A percentile compares a stretch with the other conserved stretches of the same genome.
Conservation (phyloP, 2,113 vertebrate genomes). For the Columba livia region DNA sequence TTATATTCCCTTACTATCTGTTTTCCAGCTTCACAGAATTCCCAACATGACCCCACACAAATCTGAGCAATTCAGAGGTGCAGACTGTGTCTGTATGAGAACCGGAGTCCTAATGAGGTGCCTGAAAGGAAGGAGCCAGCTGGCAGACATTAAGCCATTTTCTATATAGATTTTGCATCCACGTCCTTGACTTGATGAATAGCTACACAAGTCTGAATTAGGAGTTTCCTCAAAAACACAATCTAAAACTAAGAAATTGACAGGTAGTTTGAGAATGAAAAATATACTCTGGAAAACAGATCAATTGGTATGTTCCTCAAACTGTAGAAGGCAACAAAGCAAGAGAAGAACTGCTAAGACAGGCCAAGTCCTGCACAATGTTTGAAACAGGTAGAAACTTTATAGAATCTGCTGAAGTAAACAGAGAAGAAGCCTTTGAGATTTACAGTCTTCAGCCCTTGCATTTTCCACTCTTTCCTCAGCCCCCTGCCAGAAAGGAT, state of each 20-base stretch:
- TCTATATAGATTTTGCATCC: background rate
- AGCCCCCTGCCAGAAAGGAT: background rate
- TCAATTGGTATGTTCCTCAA: background rate
- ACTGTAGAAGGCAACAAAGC: background rate
- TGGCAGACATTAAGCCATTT: background rate
- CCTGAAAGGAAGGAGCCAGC: background rate
- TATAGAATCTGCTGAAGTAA: background rate
- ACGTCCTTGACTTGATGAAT: background rate
- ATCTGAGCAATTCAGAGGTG: background rate
- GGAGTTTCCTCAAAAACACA: background rate
- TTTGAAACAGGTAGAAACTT: background rate
- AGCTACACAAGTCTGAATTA: background rate
- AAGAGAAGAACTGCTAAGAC: background rate
- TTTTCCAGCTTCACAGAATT: background rate
- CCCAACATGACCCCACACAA: background rate
- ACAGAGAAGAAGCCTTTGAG: background rate
- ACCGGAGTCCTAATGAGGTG: background rate
- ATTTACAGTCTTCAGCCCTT: background rate
- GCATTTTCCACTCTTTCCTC: background rate
- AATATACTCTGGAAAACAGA: background rate
- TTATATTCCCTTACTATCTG: background rate
- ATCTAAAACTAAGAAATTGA: background rate
- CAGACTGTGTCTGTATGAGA: background rate
- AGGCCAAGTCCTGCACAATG: background rate
- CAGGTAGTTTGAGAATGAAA: background rate